A percentile compares a stretch with the other conserved stretches of the same genome.
These are phyloP conservation scores for Carduelis carduelis DNA, from an alignment of 2,797 vertebrate genomes.

Conservation along the genomic window DNA sequence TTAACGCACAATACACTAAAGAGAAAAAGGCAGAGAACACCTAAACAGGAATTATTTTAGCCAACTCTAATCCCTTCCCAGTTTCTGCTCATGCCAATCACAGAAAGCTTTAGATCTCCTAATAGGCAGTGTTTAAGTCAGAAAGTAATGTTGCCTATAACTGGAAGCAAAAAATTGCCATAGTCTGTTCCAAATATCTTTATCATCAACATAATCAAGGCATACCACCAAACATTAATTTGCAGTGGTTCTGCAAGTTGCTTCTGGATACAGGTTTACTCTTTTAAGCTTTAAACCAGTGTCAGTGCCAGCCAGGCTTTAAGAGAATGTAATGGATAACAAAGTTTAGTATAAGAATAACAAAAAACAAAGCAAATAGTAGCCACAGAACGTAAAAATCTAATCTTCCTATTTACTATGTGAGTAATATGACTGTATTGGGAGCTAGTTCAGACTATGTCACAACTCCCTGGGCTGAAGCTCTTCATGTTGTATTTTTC, in stretches of 20 bases:
- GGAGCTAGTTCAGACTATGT: not conserved
- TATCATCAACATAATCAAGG: not conserved
- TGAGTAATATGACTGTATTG: not conserved
- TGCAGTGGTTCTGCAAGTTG: not conserved
- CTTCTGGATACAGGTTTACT: not conserved
- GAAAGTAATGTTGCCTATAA: not conserved
- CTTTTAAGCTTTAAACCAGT: not conserved
- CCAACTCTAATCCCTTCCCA: not conserved
- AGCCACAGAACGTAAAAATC: not conserved
- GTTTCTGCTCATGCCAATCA: not conserved
- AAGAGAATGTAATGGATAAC: not conserved
- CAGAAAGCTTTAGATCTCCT: not conserved
- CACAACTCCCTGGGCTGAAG: not conserved
- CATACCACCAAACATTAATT: not conserved
- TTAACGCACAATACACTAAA: not conserved
- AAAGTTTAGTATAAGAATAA: not conserved
- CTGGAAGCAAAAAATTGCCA: not conserved
- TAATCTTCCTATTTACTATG: not conserved
- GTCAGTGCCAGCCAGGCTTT: not conserved
- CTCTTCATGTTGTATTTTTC: not conserved
- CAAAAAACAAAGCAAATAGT: not conserved
- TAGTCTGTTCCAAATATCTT: not conserved
- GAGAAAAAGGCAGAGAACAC: not conserved
- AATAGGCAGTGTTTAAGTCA: not conserved
- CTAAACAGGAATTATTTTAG: not conserved